Percentiles rank a stretch among this genome's conserved stretches.
Evolutionary conservation across 2,888 invertebrate species (phyloP).

Genomic region (Caenorhabditis virilis): DNA sequence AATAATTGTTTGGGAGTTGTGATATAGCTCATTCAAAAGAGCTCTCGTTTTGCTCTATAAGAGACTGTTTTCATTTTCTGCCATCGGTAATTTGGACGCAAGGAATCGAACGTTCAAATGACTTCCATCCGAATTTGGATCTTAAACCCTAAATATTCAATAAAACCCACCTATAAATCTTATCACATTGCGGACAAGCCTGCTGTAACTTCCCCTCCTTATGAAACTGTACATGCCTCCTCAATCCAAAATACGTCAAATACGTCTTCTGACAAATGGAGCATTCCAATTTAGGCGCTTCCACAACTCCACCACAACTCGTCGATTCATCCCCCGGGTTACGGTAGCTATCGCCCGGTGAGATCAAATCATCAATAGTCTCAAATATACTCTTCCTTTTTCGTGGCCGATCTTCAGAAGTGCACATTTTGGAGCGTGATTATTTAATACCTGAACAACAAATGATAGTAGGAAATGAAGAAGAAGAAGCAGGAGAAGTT

Average conservation of each 20-base stretch:
- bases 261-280: conserved; percentile 42
- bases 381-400: conserved; percentile 37
- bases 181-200: conserved; percentile 45
- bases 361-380: conserved; percentile 31
- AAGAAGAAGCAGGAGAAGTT: conserved; percentile 7
- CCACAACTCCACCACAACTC: background rate
- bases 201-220: conserved; percentile 47
- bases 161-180: conserved; percentile 44
- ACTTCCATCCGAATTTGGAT: too few relatives aligned
- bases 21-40: too few relatives aligned
- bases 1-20: too few relatives aligned
- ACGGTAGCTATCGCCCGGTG: conserved; percentile 2
- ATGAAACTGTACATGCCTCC: conserved; percentile 45
- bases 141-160: too few relatives aligned
- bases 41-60: too few relatives aligned
- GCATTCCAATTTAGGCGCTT: conserved; percentile 31
- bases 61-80: too few relatives aligned
- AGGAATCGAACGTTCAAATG: too few relatives aligned
- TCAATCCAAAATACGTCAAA: conserved; percentile 43
- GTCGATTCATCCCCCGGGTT: background rate
- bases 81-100: too few relatives aligned
- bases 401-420: too few relatives aligned
- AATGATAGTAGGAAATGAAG: too few relatives aligned
- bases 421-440: too few relatives aligned
- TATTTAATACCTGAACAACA: conserved; percentile 2